Conservation (phyloP, 1,140 invertebrate species). For the Spodoptera litura region DNA sequence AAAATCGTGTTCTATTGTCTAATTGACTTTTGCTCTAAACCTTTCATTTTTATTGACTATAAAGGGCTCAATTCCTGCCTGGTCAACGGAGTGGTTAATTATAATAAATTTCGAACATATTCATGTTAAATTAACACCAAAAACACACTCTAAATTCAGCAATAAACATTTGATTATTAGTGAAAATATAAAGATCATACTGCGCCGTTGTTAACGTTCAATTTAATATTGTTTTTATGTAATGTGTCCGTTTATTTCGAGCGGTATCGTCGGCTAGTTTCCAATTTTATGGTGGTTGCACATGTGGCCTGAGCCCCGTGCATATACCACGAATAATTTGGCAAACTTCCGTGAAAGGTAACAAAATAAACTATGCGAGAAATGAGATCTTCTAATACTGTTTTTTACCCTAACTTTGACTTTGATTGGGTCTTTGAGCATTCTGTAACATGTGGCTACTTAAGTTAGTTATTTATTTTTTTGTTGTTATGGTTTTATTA, state of each 20-base stretch:
- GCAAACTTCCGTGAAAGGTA: constrained; percentile 51
- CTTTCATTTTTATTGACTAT: too few species aligned
- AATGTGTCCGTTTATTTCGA: constrained; percentile 66
- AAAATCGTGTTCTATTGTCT: too few species aligned
- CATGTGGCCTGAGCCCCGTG: constrained; percentile 61
- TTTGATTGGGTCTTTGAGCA: neutral
- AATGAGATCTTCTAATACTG: constrained; percentile 49
- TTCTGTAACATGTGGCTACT: neutral
- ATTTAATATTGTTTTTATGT: constrained; percentile 47
- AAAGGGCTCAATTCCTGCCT: too few species aligned
- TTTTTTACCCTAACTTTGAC: constrained; percentile 8
- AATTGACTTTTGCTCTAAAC: too few species aligned
- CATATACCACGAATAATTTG: constrained; percentile 46
- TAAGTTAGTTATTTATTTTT: too few species aligned
- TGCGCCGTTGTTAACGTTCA: constrained; percentile 11
- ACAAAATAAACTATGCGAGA: constrained; percentile 55
- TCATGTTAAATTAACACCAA: too few species aligned
- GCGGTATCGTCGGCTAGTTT: constrained; percentile 70
- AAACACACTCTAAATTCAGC: too few species aligned
- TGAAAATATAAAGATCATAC: neutral
- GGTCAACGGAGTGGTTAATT: too few species aligned
- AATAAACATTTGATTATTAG: too few species aligned
- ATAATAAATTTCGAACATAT: too few species aligned
- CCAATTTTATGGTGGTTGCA: constrained; percentile 82
- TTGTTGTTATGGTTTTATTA: too few species aligned